Evolutionary conservation across 2,888 invertebrate genomes (phyloP), one percentile per base, ranked within the genome.

Genomic region (Thecophora atra): DNA sequence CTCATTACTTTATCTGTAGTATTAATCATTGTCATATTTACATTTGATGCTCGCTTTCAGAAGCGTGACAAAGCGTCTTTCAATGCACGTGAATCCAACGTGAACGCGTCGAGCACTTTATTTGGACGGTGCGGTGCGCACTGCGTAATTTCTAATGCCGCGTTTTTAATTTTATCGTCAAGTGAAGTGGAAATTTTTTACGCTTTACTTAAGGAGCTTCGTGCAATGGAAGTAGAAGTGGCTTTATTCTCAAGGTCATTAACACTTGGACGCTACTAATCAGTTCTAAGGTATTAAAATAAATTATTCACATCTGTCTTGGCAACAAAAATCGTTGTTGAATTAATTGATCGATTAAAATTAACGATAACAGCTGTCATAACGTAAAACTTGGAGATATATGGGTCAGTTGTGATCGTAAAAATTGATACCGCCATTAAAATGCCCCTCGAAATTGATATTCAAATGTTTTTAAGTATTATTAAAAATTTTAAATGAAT

Each of bases 181-280:
- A 44, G n/a, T 64, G 64, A 30, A 64, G 44, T 64, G 64, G 64
- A 64, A 64, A 44, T n/a, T n/a, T n/a, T n/a, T n/a, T n/a, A 64
- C 19, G 42, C 24, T 44, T 21, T n/a, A 24, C 13, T 42, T 30
- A 15, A 8, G 5, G 13, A 54, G n/a, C 19, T 3, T 24, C 24
- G 19, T 30, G 30, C 30, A 30, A 37, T 37, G 37, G 2, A 11
- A 37, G 37, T 37, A 37, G 11, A 37, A 11, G 37, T 37, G 37
- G 37, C 11, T 37, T 1, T 1, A 1, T 37, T 37, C 37, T 37
- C 37, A 37, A 37, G 37, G 37, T 37, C 37, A 37, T 37, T 37
- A 37, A 37, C 37, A 8, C 11, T 11, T 30, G 4, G 8, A 30
- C 4, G 30, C 30, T 6, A 4, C 11, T 11, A 37, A 37, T 37